Percentiles rank a stretch among this genome's conserved stretches.
These are phyloP conservation scores for Pollimyrus isidori DNA, from an alignment of 2,113 vertebrate species.

Conservation along the genomic window DNA sequence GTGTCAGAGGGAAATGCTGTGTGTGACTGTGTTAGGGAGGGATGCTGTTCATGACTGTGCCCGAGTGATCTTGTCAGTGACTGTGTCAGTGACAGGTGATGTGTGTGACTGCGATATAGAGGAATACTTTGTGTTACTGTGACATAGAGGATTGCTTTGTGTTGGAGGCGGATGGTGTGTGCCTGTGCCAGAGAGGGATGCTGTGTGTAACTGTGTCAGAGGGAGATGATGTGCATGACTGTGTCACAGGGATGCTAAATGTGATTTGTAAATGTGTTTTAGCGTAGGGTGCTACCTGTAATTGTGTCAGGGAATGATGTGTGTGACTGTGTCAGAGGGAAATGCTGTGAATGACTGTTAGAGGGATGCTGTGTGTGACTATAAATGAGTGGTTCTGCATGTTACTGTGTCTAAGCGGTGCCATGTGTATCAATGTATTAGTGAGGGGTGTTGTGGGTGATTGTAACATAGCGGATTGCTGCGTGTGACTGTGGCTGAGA, in stretches of 20 bases:
- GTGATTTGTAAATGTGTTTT: too few relatives aligned
- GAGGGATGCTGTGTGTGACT: too few relatives aligned
- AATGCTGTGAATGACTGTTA: too few relatives aligned
- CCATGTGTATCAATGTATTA: too few relatives aligned
- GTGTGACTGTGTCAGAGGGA: too few relatives aligned
- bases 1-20: neutral
- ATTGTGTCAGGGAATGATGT: too few relatives aligned
- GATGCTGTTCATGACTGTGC: neutral
- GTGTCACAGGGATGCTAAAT: neutral
- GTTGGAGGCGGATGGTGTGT: neutral
- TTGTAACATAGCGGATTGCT: too few relatives aligned
- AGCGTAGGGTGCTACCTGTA: too few relatives aligned
- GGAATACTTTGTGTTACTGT: neutral
- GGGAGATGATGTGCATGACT: neutral
- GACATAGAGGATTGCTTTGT: neutral
- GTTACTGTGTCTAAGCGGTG: too few relatives aligned
- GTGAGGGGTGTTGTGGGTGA: too few relatives aligned
- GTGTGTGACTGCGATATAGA: neutral
- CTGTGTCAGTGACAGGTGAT: neutral
- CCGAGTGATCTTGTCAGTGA: neutral
- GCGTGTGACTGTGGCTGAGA: too few relatives aligned
- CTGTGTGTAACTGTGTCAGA: neutral
- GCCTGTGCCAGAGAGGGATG: neutral
- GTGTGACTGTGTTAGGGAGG: neutral
- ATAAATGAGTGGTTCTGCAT: too few relatives aligned